These are phyloP conservation scores for Heliocidaris erythrogramma DNA, from an alignment of 35 echinoderm and acorn worm species.

Conservation along the genomic window DNA sequence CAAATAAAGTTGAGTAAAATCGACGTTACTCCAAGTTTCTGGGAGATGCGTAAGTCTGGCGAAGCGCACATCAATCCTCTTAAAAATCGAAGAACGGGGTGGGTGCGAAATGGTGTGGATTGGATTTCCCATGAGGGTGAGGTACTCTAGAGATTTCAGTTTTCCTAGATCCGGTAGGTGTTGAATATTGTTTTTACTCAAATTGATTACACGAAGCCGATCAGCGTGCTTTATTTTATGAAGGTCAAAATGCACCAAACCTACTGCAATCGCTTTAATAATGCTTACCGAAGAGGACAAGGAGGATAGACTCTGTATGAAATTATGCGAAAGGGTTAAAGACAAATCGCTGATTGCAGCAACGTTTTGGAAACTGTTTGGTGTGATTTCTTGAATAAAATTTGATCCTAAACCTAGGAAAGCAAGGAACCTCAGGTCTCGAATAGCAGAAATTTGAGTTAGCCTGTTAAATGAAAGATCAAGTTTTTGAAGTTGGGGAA, in stretches of 20 bases:
- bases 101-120: neutral
- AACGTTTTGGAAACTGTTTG: neutral
- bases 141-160: neutral
- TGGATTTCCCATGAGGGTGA: neutral
- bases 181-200: neutral
- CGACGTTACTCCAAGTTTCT: neutral
- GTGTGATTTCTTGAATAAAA: neutral
- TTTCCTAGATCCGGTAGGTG: neutral
- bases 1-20: neutral
- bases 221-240: neutral
- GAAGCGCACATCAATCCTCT: neutral
- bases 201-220: neutral
- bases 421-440: neutral
- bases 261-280: neutral
- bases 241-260: neutral
- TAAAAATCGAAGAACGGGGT: neutral
- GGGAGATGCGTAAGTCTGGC: neutral
- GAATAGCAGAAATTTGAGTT: neutral
- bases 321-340: neutral
- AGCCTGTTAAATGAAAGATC: neutral
- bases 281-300: neutral
- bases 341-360: neutral
- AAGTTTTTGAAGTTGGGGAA: neutral
- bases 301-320: neutral
- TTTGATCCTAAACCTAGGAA: neutral